These are phyloP conservation scores for Sula dactylatra DNA, from an alignment of 2,113 vertebrate genomes.

Conservation along the genomic window DNA sequence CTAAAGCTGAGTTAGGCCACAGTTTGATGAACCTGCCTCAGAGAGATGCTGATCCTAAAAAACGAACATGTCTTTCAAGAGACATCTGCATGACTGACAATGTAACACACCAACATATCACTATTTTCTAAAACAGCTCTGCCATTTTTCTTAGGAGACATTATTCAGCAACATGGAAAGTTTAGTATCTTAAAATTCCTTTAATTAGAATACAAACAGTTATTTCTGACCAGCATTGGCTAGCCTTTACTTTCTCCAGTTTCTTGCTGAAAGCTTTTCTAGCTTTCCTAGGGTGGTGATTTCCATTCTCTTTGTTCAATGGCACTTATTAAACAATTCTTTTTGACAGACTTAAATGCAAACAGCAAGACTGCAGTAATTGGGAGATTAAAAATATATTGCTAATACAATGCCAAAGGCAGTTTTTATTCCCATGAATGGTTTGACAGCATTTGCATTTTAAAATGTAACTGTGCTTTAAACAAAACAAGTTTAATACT, in stretches of 20 bases:
- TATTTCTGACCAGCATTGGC: background rate
- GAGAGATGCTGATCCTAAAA: background rate
- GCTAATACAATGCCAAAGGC: constrained; percentile 11
- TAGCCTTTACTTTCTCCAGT: background rate
- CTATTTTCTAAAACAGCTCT: background rate
- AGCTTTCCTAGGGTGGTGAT: constrained; percentile 17
- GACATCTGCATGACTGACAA: background rate
- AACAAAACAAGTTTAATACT: constrained; percentile 20
- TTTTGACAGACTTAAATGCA: constrained; percentile 52
- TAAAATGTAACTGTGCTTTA: background rate
- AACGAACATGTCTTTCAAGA: background rate
- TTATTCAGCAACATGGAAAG: background rate
- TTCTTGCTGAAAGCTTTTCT: constrained; percentile 2
- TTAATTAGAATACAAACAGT: background rate
- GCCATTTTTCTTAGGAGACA: background rate
- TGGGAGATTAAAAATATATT: constrained; percentile 47
- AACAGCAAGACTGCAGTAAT: constrained; percentile 22
- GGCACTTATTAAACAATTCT: constrained; percentile 37
- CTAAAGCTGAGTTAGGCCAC: background rate
- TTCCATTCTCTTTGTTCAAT: constrained; percentile 35
- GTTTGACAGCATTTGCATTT: constrained; percentile 12
- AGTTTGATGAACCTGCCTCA: background rate
- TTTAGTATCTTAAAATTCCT: background rate
- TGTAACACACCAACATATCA: background rate
- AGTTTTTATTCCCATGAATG: background rate